These are phyloP conservation scores for Anas flavirostris DNA, from an alignment of 2,797 vertebrate species.

Conservation along the genomic window DNA sequence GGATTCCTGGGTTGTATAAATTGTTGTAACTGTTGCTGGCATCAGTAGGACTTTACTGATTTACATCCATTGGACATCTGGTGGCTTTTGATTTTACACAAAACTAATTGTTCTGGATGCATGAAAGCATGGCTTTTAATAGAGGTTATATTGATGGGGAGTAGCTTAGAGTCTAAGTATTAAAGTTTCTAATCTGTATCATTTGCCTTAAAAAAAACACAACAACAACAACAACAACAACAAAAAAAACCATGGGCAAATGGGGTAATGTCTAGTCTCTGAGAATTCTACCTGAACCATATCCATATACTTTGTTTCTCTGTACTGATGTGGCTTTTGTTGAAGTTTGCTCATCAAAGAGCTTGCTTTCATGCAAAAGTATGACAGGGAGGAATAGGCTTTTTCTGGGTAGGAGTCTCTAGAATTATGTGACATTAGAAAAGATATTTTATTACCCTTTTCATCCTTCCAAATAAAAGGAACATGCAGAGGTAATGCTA, in stretches of 20 bases:
- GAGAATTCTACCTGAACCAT: background rate
- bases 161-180: background rate
- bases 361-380: background rate
- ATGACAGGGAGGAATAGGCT: background rate
- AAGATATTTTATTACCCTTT: background rate
- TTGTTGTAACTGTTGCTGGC: background rate
- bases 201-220: background rate
- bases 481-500: background rate
- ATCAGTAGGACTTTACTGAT: background rate
- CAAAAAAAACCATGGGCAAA: background rate
- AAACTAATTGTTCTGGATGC: background rate
- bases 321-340: background rate
- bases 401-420: background rate
- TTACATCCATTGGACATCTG: slow-evolving; percentile 5
- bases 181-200: background rate
- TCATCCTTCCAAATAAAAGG: background rate
- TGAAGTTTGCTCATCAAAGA: background rate
- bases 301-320: background rate
- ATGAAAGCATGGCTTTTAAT: background rate
- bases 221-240: too few species aligned
- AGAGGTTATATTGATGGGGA: background rate
- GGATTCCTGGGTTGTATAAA: background rate
- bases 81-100: slow-evolving; percentile 9
- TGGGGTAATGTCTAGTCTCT: background rate
- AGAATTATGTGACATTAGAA: background rate